Percentiles rank a stretch among this genome's conserved stretches.
Evolutionary conservation across 2,888 invertebrate species (phyloP).

Genomic region (Noctua pronuba): DNA sequence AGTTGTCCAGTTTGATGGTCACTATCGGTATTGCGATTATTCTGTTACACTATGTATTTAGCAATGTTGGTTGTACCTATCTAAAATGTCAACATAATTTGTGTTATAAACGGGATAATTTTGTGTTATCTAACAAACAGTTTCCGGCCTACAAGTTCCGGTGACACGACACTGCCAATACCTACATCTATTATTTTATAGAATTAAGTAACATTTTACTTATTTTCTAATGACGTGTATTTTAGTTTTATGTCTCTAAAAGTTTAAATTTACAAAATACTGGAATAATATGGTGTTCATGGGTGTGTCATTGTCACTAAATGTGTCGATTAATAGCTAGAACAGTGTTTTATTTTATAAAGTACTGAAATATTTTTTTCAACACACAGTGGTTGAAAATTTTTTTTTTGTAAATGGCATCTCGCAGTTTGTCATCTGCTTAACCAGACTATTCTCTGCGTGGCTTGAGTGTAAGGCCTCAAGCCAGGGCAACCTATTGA

Average conservation of each 20-base stretch:
- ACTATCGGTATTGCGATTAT: neutral
- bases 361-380: neutral
- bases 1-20: neutral
- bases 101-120: constrained; percentile 19
- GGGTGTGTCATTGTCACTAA: constrained; percentile 15
- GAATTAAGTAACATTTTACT: constrained; percentile 32
- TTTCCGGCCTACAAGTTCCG: constrained; percentile 57
- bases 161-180: constrained; percentile 32
- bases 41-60: constrained; percentile 11
- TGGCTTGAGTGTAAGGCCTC: neutral
- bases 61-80: constrained; percentile 22
- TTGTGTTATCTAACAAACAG: constrained; percentile 39
- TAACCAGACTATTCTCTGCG: neutral
- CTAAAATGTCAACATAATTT: constrained; percentile 32
- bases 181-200: constrained; percentile 19
- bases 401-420: too few relatives aligned
- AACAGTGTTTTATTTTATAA: constrained; percentile 18
- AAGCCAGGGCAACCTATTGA: neutral
- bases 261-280: constrained; percentile 35
- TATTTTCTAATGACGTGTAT: constrained; percentile 43
- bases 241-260: constrained; percentile 28
- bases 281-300: constrained; percentile 25
- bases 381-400: neutral
- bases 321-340: constrained; percentile 6
- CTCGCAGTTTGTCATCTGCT: neutral